These are phyloP conservation scores for Kryptolebias ocellatus DNA, from an alignment of 2,797 vertebrate species.

Conservation along the genomic window DNA sequence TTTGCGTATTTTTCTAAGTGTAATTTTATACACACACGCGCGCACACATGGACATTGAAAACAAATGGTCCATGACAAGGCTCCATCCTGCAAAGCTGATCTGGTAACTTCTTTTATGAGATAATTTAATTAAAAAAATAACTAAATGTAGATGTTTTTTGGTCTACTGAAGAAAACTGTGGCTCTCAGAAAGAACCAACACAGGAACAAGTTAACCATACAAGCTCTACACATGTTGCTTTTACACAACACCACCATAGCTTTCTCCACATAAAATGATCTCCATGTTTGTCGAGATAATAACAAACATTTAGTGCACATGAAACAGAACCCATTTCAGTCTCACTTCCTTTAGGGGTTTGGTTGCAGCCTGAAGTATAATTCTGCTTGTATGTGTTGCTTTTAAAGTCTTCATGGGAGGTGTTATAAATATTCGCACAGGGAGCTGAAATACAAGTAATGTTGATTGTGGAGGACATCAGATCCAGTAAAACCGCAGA, in stretches of 20 bases:
- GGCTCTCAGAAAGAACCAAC: not conserved
- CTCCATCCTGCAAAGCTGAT: not conserved
- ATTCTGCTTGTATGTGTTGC: slow-evolving; percentile 29
- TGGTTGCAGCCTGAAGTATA: slow-evolving; percentile 32
- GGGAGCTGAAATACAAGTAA: slow-evolving; percentile 36
- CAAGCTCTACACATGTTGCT: not conserved
- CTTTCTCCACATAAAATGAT: not conserved
- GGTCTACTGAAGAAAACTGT: not conserved
- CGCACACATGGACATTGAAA: not conserved
- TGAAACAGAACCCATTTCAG: slow-evolving; percentile 59
- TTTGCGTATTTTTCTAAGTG: not conserved
- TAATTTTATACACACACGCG: not conserved
- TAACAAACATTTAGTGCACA: slow-evolving; percentile 45
- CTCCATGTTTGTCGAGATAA: slow-evolving; percentile 31
- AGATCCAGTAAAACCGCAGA: slow-evolving; percentile 44
- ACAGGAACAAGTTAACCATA: not conserved
- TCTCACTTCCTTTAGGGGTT: slow-evolving; percentile 35
- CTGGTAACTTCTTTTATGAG: not conserved
- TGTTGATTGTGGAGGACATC: slow-evolving; percentile 36
- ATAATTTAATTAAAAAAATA: not conserved
- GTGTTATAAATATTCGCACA: slow-evolving; percentile 42
- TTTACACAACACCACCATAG: not conserved
- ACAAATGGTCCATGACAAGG: not conserved
- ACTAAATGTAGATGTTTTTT: not conserved
- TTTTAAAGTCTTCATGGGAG: slow-evolving; percentile 48